Percentiles rank a stretch among this genome's conserved stretches.
These are phyloP conservation scores for Enteromius anoplus DNA, from an alignment of 2,797 vertebrate genomes.

Conservation along the genomic window DNA sequence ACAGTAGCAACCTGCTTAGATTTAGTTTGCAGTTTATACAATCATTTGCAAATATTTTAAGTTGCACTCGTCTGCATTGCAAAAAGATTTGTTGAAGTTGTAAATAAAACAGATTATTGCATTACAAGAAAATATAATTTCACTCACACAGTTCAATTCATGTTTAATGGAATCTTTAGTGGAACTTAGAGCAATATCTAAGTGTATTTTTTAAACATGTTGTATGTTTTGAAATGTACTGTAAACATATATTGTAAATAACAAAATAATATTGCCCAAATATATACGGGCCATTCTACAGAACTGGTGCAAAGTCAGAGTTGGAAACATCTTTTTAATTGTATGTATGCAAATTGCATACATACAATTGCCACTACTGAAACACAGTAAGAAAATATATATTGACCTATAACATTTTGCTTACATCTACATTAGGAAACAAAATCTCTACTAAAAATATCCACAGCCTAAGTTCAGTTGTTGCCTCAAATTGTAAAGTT, in stretches of 20 bases:
- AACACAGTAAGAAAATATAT: too few relatives aligned
- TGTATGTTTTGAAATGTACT: neutral
- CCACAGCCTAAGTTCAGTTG: too few relatives aligned
- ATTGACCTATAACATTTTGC: too few relatives aligned
- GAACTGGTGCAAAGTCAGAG: too few relatives aligned
- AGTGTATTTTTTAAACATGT: neutral
- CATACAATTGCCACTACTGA: too few relatives aligned
- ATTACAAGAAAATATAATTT: neutral
- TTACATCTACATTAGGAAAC: too few relatives aligned
- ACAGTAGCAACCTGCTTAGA: neutral
- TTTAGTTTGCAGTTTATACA: neutral
- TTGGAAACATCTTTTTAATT: too few relatives aligned
- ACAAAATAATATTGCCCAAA: neutral
- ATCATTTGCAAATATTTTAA: neutral
- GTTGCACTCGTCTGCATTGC: neutral
- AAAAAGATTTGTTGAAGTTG: neutral
- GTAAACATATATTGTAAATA: neutral
- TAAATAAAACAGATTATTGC: neutral
- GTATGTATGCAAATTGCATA: too few relatives aligned
- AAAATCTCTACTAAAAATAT: too few relatives aligned
- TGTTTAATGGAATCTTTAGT: neutral
- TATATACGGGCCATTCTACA: neutral
- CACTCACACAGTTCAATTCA: neutral
- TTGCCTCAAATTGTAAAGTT: neutral
- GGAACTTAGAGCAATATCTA: neutral